Evolutionary conservation across 1,140 invertebrate genomes (phyloP), one percentile per base, ranked within the genome.

Genomic region (Lamellibrachia luymesi): DNA sequence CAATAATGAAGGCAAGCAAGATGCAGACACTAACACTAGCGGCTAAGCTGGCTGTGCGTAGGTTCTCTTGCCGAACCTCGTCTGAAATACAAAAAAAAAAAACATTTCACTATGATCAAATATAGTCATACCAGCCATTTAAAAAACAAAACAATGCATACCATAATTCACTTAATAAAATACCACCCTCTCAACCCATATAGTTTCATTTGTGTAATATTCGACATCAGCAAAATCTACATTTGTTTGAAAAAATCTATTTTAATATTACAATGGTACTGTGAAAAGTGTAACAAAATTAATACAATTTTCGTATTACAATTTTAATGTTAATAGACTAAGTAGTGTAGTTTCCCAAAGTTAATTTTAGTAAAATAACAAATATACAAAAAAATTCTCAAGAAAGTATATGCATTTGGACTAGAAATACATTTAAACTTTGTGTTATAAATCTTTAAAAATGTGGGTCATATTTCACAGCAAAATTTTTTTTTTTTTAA

Each of bases 1-100:
- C 17, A 2, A 91, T 8, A 10, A 91, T 22, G 91, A 91, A 91
- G 49, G 51, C 51, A 22, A 91, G 6, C 49, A 91, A 17, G n/a
- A 91, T 91, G 91, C 8, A 10, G 91, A 91, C 91, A 1, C 49
- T 13, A 25, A 27, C 91, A 17, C 91, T n/a, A 91, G 91, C 91
- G 2, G 91, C 25, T 13, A 91, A 13, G 91, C 27, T 91, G 49
- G 91, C 91, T n/a, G 91, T 91, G 91, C 7, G 91, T 17, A 91
- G 49, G n/a, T 91, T 91, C 25, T 91, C 91, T 17, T 91, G 91
- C 51, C 51, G 91, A 50, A 91, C 91, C n/a, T 50, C 49, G 10
- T 50, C 91, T 91, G 91, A 50, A 91, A 51, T 50, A 8, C 89
- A 90, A 90, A 50, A 91, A 91, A 4, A 91, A 38, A 38, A 17